A percentile compares a stretch with the other conserved stretches of the same genome.
These are phyloP conservation scores for Sarcophilus harrisii DNA, from an alignment of 2,797 vertebrate genomes.

Conservation along the genomic window DNA sequence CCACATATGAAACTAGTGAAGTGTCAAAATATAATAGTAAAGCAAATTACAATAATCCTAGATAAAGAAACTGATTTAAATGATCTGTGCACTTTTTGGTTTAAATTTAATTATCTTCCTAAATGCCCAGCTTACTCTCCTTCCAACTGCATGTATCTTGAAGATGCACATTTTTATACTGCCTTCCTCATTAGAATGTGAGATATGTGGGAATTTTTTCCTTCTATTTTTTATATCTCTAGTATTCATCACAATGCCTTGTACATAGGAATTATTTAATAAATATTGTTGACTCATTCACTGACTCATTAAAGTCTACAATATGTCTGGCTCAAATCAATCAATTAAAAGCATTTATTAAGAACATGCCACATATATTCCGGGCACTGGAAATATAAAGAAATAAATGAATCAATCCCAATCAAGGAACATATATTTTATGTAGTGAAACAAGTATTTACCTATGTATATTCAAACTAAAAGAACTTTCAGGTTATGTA, in stretches of 20 bases:
- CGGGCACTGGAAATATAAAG: not conserved
- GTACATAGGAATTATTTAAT: not conserved
- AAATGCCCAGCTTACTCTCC: not conserved
- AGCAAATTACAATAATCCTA: not conserved
- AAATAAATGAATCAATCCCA: not conserved
- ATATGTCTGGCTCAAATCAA: not conserved
- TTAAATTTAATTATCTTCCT: not conserved
- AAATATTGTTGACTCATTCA: not conserved
- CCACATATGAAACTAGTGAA: not conserved
- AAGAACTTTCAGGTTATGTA: not conserved
- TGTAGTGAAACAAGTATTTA: not conserved
- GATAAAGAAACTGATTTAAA: not conserved
- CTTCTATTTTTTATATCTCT: not conserved
- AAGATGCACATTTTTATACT: not conserved
- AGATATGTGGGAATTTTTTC: not conserved
- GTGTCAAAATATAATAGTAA: not conserved
- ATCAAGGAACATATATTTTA: not conserved
- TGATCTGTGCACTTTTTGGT: not conserved
- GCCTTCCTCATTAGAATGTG: not conserved
- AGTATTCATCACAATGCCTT: not conserved
- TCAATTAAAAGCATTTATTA: not conserved
- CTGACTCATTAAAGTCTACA: not conserved
- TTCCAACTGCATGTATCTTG: not conserved
- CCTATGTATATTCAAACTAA: not conserved
- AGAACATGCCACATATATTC: not conserved